These are phyloP conservation scores for Oncorhynchus gorbuscha DNA, from an alignment of 2,113 vertebrate species.

Conservation along the genomic window DNA sequence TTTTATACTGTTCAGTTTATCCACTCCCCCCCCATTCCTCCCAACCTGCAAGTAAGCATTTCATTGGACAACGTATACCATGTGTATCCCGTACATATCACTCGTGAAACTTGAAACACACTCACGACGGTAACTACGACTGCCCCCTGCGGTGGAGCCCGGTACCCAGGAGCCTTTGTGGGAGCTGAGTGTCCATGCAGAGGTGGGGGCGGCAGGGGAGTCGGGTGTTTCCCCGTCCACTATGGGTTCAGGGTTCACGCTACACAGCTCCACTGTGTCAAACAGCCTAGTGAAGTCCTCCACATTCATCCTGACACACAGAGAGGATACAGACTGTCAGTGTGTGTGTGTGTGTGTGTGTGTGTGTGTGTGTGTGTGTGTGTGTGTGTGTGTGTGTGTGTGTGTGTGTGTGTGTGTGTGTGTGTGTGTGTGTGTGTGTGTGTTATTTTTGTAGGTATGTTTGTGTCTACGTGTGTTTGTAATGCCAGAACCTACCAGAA, in stretches of 20 bases:
- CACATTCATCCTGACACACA: constrained; percentile 68
- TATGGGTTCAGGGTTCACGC: constrained; percentile 66
- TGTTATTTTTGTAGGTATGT: too few relatives aligned
- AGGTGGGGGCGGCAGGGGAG: background rate
- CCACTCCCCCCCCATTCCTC: too few relatives aligned
- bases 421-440: background rate
- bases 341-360: background rate
- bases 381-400: background rate
- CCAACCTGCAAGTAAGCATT: too few relatives aligned
- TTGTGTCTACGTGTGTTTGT: background rate
- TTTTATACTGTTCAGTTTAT: too few relatives aligned
- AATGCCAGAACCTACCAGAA: constrained; percentile 69
- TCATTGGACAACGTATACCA: too few relatives aligned
- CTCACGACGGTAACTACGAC: constrained; percentile 62
- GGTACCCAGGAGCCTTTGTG: constrained; percentile 69
- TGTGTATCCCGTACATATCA: too few relatives aligned
- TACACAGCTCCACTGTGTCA: constrained; percentile 74
- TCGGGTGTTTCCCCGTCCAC: constrained; percentile 18
- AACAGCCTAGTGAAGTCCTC: constrained; percentile 70
- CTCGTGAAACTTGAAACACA: background rate
- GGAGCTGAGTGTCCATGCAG: constrained; percentile 67
- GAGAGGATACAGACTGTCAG: constrained; percentile 1
- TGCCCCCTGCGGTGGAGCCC: constrained; percentile 75
- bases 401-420: background rate
- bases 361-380: too few relatives aligned